Evolutionary conservation across 2,113 vertebrate species (phyloP).

Genomic region (Ailurus styani): DNA sequence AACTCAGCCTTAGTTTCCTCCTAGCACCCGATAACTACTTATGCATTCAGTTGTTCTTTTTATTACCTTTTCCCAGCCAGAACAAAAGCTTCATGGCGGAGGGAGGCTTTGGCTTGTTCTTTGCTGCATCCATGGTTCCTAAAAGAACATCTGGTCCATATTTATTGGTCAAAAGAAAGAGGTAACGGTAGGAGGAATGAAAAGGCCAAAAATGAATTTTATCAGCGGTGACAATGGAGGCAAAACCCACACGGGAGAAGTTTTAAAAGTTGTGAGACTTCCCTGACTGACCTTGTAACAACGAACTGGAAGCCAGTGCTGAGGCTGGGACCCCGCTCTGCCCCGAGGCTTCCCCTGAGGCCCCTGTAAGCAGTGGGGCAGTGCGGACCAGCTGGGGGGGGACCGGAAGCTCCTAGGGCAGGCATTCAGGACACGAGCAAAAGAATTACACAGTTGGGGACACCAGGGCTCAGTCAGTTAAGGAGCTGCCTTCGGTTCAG

Average conservation of each 20-base stretch:
- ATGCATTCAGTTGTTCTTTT: neutral
- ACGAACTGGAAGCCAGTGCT: neutral
- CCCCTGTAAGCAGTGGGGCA: fast-evolving
- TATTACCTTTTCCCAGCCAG: neutral
- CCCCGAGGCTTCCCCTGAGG: fast-evolving
- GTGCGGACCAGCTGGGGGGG: fast-evolving
- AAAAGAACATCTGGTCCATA: neutral
- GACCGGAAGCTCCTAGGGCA: neutral
- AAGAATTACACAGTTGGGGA: neutral
- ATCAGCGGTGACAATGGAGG: neutral
- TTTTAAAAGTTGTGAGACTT: neutral
- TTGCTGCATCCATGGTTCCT: neutral
- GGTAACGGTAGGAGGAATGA: neutral
- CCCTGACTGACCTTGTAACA: neutral
- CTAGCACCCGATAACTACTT: neutral
- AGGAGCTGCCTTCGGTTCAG: too few relatives aligned
- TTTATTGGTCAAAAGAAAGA: neutral
- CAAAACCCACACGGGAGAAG: neutral
- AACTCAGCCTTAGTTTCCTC: neutral
- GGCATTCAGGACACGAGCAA: neutral
- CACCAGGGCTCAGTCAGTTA: too few relatives aligned
- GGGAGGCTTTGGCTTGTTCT: neutral
- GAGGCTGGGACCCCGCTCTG: too few relatives aligned
- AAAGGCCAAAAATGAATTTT: neutral
- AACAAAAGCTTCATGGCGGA: neutral